A percentile compares a stretch with the other conserved stretches of the same genome.
These are phyloP conservation scores for Ateles fusciceps DNA, from an alignment of 2,797 vertebrate species.

Conservation along the genomic window DNA sequence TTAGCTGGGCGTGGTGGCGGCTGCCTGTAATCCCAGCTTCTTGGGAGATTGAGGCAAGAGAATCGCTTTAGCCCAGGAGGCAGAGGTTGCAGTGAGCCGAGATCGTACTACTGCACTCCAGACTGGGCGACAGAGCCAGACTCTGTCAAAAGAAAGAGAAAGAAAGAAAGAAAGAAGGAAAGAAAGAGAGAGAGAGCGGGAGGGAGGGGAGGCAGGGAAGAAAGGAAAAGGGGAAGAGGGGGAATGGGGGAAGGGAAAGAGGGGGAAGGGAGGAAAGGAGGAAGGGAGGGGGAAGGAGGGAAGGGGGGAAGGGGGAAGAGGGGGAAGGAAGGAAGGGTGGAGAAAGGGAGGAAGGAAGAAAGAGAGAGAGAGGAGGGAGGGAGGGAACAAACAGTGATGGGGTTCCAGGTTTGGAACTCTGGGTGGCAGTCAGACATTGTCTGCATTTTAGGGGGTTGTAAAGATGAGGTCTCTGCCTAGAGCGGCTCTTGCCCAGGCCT, in stretches of 20 bases:
- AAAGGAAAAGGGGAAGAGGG: no score
- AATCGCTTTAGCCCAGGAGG: not conserved
- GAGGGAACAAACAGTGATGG: not conserved
- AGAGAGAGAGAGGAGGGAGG: not conserved
- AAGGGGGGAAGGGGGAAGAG: rapidly evolving
- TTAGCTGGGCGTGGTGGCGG: not conserved
- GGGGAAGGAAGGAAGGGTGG: no score
- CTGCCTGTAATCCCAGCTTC: not conserved
- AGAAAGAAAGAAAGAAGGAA: not conserved
- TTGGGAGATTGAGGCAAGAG: not conserved
- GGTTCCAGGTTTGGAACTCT: not conserved
- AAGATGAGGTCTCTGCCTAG: not conserved
- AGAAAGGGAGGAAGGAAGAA: no score
- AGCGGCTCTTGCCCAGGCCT: not conserved
- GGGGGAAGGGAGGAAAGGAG: no score
- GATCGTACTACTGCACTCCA: not conserved
- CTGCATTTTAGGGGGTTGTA: not conserved
- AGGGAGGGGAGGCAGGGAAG: no score
- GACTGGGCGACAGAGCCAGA: not conserved
- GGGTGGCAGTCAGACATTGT: not conserved
- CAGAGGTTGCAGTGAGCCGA: not conserved
- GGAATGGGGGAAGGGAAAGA: not conserved
- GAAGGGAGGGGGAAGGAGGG: no score
- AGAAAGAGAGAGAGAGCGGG: not conserved
- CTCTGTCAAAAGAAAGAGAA: no score